Evolutionary conservation across 1,140 invertebrate species (phyloP), one percentile per base, ranked within the genome.

Genomic region (Tetramorium alpestre): DNA sequence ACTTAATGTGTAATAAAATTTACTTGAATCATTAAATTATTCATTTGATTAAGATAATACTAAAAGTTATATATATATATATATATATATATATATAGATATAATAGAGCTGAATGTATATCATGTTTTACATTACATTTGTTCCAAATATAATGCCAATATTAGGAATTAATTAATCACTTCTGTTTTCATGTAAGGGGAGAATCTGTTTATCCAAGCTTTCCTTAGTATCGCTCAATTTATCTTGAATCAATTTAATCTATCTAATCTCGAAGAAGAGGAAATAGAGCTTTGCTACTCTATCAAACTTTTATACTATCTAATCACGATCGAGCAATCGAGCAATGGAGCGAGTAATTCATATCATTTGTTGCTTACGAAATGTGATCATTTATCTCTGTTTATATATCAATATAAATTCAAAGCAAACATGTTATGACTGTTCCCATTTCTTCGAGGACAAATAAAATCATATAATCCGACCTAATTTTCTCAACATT

Each of bases 241-340:
- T 78, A 65, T 58, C 44, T 58, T 38, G 22, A 58, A 60, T 76
- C 54, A 41, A n/a, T 58, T 76, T 58, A 41, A 76, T 76, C 54
- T 25, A 76, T 75, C 28, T 75, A 75, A 75, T 75, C 13, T 3
- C 33, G 7, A 41, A 38, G 33, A 60, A n/a, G 16, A 22, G 38
- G 13, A 44, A 76, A 25, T 41, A 33, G 22, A 13, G 13, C 25
- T 33, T 7, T 41, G 28, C 28, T 75, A n/a, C 13, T 75, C 18
- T 2, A 76, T 76, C 54, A 58, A 58, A 38, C 44, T 76, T 51
- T 11, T 33, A 11, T 76, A 58, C 3, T 25, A 38, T 18, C 2
- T 38, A 58, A 76, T 60, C 18, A 58, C 13, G 22, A 0, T 60
- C 1, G 13, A 72, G 47, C 44, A 72, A 49, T 49, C 22, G 33